Evolutionary conservation across 2,888 invertebrate genomes (phyloP).

Genomic region (Eristalis pertinax): DNA sequence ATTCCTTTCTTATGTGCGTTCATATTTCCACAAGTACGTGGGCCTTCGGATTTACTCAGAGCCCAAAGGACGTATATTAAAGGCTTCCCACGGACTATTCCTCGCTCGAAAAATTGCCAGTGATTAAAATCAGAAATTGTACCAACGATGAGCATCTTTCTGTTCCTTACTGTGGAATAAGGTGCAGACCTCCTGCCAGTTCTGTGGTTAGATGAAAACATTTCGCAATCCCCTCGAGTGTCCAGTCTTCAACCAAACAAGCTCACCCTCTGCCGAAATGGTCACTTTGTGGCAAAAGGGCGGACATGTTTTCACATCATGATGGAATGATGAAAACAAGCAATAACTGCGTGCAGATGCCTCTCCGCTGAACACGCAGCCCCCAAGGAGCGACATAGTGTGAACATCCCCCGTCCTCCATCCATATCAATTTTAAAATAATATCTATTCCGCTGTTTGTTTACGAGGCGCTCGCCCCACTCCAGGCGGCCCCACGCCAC

Average conservation of each 20-base stretch:
- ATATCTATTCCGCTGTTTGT: constrained; percentile 56
- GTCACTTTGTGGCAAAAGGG: not conserved
- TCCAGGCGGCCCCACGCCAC: not conserved
- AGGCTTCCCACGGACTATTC: no score
- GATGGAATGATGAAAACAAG: not conserved
- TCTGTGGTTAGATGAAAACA: no score
- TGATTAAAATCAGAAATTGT: no score
- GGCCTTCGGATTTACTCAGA: no score
- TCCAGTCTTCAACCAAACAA: not conserved
- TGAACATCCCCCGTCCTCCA: constrained; percentile 49
- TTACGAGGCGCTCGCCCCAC: constrained; percentile 24
- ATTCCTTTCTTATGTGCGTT: no score
- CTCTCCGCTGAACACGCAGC: not conserved
- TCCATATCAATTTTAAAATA: constrained; percentile 69
- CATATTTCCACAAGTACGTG: no score
- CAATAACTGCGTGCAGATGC: not conserved
- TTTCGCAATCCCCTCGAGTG: not conserved
- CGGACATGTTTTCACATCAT: not conserved
- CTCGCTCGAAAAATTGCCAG: no score
- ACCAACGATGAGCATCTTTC: no score
- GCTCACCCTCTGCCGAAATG: not conserved
- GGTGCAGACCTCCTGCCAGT: no score
- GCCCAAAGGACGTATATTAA: no score
- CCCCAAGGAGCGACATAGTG: not conserved
- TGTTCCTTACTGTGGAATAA: no score